Percentiles rank a stretch among this genome's conserved stretches.
Evolutionary conservation across 2,888 invertebrate genomes (phyloP).

Genomic region (Sussaba pulchella): DNA sequence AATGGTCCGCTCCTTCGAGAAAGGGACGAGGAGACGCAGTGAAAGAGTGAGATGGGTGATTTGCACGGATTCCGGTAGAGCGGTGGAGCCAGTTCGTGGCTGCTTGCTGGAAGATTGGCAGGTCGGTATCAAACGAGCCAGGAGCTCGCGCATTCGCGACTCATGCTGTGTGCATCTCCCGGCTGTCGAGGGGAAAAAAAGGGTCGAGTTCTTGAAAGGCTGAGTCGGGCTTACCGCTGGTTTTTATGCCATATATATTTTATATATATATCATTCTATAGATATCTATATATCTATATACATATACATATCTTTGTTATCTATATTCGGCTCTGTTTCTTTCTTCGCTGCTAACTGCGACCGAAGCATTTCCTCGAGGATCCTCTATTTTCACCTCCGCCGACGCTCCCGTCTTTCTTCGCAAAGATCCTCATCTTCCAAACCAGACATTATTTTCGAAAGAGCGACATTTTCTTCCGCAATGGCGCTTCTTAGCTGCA

Average conservation of each 20-base stretch:
- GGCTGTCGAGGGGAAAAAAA: conserved; percentile 33
- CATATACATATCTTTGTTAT: conserved; percentile 10
- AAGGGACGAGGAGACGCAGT: conserved; percentile 19
- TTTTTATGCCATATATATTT: conserved; percentile 45
- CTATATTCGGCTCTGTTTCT: conserved; percentile 43
- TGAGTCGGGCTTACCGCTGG: conserved; percentile 42
- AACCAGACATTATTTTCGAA: conserved; percentile 53
- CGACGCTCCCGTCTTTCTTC: conserved; percentile 29
- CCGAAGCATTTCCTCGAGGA: conserved; percentile 56
- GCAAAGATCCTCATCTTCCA: conserved; percentile 33
- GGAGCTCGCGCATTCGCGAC: conserved; percentile 52
- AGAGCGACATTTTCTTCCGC: conserved; percentile 12
- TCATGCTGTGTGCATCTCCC: conserved; percentile 62
- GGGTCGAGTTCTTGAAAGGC: conserved; percentile 46
- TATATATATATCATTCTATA: too few relatives aligned
- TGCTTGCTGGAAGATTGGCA: conserved; percentile 59
- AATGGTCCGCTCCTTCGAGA: conserved; percentile 27
- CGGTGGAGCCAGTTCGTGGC: conserved; percentile 43
- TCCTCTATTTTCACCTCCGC: conserved; percentile 54
- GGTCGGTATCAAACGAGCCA: conserved; percentile 60
- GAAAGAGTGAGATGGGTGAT: conserved; percentile 57
- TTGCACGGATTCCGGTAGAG: conserved; percentile 40
- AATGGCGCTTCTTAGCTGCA: neutral
- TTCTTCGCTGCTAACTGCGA: conserved; percentile 59
- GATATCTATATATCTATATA: too few relatives aligned